Percentiles rank a stretch among this genome's conserved stretches.
These are phyloP conservation scores for Eurystomus glaucurus DNA, from an alignment of 2,797 vertebrate genomes.

Conservation along the genomic window DNA sequence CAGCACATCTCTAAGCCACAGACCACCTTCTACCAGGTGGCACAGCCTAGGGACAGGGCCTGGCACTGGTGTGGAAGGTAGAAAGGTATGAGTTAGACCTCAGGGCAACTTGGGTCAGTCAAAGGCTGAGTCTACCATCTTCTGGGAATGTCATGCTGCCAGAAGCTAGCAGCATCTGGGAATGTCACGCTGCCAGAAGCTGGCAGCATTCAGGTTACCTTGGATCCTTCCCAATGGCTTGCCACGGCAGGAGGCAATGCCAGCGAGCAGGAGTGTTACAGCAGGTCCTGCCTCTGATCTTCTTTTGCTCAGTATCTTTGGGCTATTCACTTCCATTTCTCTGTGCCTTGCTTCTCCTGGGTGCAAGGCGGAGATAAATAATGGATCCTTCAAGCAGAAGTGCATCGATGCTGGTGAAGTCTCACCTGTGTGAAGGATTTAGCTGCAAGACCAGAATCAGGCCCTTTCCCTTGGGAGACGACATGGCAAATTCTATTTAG, in stretches of 20 bases:
- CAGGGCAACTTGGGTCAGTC: not conserved
- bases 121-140: not conserved
- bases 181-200: not conserved
- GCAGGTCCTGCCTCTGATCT: not conserved
- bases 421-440: conserved; percentile 40
- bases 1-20: not conserved
- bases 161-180: not conserved
- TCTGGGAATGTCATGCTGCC: not conserved
- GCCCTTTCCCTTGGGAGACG: conserved; percentile 5
- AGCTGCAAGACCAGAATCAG: not conserved
- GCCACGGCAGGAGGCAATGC: not conserved
- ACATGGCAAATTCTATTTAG: conserved; percentile 55
- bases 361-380: not conserved
- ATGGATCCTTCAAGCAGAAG: not conserved
- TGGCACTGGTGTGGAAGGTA: not conserved
- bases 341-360: not conserved
- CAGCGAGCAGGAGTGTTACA: not conserved
- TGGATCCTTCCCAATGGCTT: not conserved
- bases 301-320: not conserved
- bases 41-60: not conserved
- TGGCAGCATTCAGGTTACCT: not conserved
- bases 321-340: not conserved
- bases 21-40: not conserved
- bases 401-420: not conserved
- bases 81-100: not conserved